Conservation (phyloP, 2,797 vertebrate species). For the Tragopan temminckii region DNA sequence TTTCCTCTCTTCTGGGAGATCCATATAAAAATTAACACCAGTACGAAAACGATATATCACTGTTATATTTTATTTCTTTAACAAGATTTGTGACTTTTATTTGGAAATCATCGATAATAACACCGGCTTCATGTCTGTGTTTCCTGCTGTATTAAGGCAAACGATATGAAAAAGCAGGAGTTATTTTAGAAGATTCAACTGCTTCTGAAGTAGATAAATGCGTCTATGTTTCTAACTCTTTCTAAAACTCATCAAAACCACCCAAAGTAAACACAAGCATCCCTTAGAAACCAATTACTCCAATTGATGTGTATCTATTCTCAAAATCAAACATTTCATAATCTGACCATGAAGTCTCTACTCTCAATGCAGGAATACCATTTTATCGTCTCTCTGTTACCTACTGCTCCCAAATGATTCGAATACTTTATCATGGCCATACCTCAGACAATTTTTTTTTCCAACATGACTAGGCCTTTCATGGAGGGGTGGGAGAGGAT, state of each 20-base stretch:
- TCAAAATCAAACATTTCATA: background rate
- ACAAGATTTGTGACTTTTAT: background rate
- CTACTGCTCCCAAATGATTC: background rate
- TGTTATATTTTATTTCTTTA: background rate
- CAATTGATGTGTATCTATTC: background rate
- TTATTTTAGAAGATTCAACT: background rate
- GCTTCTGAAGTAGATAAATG: background rate
- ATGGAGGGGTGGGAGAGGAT: background rate
- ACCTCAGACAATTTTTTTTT: background rate
- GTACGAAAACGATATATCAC: background rate
- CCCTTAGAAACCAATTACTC: too few relatives aligned
- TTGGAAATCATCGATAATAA: background rate
- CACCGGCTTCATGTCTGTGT: rapidly evolving
- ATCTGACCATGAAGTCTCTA: background rate
- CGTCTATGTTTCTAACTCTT: background rate
- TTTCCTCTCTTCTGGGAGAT: background rate
- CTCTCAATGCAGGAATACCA: background rate
- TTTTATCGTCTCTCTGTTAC: background rate
- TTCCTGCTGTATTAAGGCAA: background rate
- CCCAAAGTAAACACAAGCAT: background rate
- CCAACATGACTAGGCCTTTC: background rate
- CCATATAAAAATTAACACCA: background rate
- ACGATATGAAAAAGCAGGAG: background rate
- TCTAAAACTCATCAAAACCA: background rate
- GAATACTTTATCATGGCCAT: background rate